These are phyloP conservation scores for Alviniconcha marisindica DNA, from an alignment of 1,140 invertebrate species.

Conservation along the genomic window DNA sequence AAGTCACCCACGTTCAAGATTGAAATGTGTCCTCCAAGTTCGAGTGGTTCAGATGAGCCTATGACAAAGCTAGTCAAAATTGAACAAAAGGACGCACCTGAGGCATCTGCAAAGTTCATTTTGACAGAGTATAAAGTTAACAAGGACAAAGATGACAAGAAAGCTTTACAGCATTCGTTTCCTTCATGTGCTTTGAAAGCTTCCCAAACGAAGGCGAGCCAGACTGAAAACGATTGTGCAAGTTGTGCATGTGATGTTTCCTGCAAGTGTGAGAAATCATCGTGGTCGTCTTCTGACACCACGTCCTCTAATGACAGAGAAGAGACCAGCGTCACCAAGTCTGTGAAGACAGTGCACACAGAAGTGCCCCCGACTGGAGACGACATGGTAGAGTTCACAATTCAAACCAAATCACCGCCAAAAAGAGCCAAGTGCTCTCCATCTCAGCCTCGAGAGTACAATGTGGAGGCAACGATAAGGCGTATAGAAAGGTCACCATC, in stretches of 20 bases:
- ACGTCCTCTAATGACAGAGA: background rate
- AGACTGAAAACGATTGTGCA: too few relatives aligned
- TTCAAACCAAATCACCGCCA: slow-evolving; percentile 8
- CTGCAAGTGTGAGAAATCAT: too few relatives aligned
- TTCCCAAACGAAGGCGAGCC: background rate
- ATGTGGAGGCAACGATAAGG: background rate
- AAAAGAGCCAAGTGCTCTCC: background rate
- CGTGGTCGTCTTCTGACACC: background rate
- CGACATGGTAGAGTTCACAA: background rate
- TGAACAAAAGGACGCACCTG: background rate
- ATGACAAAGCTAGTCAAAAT: background rate
- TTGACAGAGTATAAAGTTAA: background rate
- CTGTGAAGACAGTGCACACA: background rate
- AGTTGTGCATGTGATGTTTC: too few relatives aligned
- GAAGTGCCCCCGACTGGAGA: background rate
- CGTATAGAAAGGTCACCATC: background rate
- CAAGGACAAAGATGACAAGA: background rate
- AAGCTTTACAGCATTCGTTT: slow-evolving; percentile 6
- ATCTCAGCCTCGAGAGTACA: background rate
- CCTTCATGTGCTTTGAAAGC: background rate
- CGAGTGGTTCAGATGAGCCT: background rate
- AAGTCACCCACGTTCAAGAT: background rate
- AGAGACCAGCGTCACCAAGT: background rate
- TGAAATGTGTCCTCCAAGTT: background rate
- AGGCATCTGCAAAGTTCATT: background rate